Evolutionary conservation across 2,797 vertebrate species (phyloP).

Genomic region (Anabacerthia variegaticeps): DNA sequence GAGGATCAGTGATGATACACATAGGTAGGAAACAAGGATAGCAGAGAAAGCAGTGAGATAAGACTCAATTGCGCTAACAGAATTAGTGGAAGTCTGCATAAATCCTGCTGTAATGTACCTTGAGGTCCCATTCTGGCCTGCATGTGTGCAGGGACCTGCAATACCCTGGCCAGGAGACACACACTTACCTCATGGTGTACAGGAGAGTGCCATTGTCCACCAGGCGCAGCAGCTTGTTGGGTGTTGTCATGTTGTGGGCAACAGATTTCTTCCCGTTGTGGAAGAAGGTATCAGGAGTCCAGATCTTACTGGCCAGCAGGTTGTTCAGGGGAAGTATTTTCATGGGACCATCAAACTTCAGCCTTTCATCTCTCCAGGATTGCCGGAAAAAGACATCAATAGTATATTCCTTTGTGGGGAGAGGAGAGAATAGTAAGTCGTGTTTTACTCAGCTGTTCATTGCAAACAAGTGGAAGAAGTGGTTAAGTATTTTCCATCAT

Average conservation of each 20-base stretch:
- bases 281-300: constrained; percentile 98
- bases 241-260: constrained; percentile 98
- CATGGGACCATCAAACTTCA: constrained; percentile 98
- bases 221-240: constrained; percentile 96
- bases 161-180: not conserved
- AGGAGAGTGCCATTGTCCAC: constrained; percentile 97
- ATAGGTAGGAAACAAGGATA: not conserved
- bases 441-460: not conserved
- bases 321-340: constrained; percentile 96
- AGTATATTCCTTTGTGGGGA: constrained; percentile 89
- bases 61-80: not conserved
- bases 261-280: constrained; percentile 99
- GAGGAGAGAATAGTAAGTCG: not conserved
- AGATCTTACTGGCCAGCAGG: constrained; percentile 96
- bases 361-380: constrained; percentile 94
- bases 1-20: not conserved
- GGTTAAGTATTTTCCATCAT: rapidly evolving
- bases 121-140: not conserved
- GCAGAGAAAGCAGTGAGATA: not conserved
- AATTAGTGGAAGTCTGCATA: not conserved
- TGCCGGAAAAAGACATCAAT: constrained; percentile 99
- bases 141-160: not conserved
- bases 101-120: not conserved
- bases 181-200: constrained; percentile 94
- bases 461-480: not conserved